A percentile compares a stretch with the other conserved stretches of the same genome.
phyloP scores from a whole-genome alignment of 2,113 vertebrate species.

The Mola mola region DNA sequence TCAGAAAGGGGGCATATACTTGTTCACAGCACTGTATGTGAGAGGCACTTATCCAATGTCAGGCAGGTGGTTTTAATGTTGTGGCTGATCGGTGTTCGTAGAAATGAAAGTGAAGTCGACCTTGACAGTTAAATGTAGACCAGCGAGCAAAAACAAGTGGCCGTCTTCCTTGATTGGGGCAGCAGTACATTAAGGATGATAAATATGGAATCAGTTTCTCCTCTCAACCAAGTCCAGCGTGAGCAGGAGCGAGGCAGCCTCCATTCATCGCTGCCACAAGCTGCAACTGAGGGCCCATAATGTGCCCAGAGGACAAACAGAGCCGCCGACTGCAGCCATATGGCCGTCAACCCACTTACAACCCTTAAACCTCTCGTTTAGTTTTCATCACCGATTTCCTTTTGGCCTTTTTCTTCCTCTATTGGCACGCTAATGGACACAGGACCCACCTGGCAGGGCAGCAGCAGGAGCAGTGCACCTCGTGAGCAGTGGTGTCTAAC shows the following conservation, averaged over 20 bases:
- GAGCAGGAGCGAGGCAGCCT: conserved; percentile 15
- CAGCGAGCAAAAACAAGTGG: no score
- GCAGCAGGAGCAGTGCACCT: conserved; percentile 12
- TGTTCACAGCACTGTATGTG: no score
- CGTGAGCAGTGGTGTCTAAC: no score
- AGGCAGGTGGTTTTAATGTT: no score
- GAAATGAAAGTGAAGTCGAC: no score
- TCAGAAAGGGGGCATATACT: no score
- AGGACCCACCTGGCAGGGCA: conserved; percentile 6
- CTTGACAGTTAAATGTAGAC: no score
- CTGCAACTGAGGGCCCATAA: conserved; percentile 4
- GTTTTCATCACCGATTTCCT: neutral
- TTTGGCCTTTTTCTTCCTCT: neutral
- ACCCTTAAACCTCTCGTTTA: conserved; percentile 23
- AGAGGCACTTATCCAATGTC: no score
- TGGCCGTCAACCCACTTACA: conserved; percentile 43
- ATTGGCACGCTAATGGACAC: neutral
- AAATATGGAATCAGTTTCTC: conserved; percentile 45
- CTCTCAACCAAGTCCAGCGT: conserved; percentile 33
- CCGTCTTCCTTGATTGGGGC: no score
- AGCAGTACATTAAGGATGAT: conserved; percentile 35
- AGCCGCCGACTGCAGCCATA: conserved; percentile 39
- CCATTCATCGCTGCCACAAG: conserved; percentile 33
- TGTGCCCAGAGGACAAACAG: conserved; percentile 15
- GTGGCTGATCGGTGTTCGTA: no score